Evolutionary conservation across 1,140 invertebrate genomes (phyloP).

Genomic region (Tigriopus japonicus): DNA sequence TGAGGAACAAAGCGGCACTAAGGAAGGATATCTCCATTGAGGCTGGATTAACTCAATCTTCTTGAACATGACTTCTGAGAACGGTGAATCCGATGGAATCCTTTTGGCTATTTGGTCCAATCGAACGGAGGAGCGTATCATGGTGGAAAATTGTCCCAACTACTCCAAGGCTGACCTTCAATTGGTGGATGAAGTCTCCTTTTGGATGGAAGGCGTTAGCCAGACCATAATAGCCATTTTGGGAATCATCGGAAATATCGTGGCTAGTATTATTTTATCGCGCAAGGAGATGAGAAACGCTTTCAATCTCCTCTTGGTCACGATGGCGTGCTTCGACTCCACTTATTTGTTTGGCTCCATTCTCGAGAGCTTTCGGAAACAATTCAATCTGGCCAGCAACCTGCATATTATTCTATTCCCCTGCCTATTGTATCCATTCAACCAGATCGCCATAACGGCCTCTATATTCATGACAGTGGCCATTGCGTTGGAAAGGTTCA

Average conservation of each 20-base stretch:
- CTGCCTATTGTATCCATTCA: constrained; percentile 8
- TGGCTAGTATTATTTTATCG: not conserved
- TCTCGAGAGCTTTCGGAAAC: constrained; percentile 10
- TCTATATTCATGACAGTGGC: constrained; percentile 15
- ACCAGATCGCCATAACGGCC: constrained; percentile 8
- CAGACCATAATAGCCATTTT: not conserved
- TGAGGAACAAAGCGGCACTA: no score
- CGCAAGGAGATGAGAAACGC: not conserved
- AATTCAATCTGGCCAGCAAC: constrained; percentile 1
- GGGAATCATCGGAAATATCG: not conserved
- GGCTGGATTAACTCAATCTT: no score
- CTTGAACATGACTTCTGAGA: no score
- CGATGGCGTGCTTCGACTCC: constrained; percentile 1
- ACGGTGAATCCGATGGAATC: no score
- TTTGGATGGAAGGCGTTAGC: constrained; percentile 1
- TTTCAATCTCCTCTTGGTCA: constrained; percentile 4
- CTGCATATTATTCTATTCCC: constrained; percentile 7
- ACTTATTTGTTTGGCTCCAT: constrained; percentile 6
- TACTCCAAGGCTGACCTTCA: not conserved
- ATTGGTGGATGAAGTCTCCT: not conserved
- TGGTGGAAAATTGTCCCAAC: not conserved
- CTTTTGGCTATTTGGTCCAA: no score
- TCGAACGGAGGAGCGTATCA: no score
- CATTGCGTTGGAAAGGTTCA: constrained; percentile 9
- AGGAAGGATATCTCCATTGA: no score